A percentile compares a stretch with the other conserved stretches of the same genome.
These are phyloP conservation scores for Chromobotia macracanthus DNA, from an alignment of 2,797 vertebrate genomes.

Conservation along the genomic window DNA sequence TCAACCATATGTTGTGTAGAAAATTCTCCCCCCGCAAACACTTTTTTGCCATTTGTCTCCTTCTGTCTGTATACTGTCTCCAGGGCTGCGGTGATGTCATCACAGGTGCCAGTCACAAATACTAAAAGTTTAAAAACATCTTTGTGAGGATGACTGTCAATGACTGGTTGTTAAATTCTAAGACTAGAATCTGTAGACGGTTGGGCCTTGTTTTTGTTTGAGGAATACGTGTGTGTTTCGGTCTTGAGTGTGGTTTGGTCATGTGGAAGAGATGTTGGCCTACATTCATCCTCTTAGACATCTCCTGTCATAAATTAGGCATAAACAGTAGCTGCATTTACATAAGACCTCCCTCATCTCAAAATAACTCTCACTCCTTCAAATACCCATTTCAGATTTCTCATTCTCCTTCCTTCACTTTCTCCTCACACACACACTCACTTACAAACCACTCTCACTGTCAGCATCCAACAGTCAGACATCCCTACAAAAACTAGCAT, in stretches of 20 bases:
- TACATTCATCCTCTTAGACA: slow-evolving; percentile 58
- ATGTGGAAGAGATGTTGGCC: slow-evolving; percentile 58
- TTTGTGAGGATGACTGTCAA: no score
- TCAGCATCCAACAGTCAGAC: neutral
- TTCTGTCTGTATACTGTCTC: no score
- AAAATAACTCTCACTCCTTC: slow-evolving; percentile 64
- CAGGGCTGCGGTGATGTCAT: no score
- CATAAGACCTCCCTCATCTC: slow-evolving; percentile 67
- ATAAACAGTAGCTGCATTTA: slow-evolving; percentile 69
- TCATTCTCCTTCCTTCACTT: slow-evolving; percentile 23
- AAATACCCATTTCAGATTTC: slow-evolving; percentile 46
- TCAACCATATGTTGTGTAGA: no score
- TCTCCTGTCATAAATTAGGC: slow-evolving; percentile 70
- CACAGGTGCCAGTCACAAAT: no score
- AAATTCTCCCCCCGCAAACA: no score
- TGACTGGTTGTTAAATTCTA: no score
- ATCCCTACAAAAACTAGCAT: neutral
- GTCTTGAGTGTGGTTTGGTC: slow-evolving; percentile 47
- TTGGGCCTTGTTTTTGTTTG: neutral
- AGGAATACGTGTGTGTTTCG: slow-evolving; percentile 20
- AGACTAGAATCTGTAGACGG: no score
- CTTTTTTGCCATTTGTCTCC: no score
- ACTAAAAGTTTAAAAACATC: no score
- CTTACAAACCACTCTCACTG: neutral
- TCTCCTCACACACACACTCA: slow-evolving; percentile 20